A percentile compares a stretch with the other conserved stretches of the same genome.
phyloP scores from a whole-genome alignment of 2,113 vertebrate genomes.

The Chinchilla lanigera region DNA sequence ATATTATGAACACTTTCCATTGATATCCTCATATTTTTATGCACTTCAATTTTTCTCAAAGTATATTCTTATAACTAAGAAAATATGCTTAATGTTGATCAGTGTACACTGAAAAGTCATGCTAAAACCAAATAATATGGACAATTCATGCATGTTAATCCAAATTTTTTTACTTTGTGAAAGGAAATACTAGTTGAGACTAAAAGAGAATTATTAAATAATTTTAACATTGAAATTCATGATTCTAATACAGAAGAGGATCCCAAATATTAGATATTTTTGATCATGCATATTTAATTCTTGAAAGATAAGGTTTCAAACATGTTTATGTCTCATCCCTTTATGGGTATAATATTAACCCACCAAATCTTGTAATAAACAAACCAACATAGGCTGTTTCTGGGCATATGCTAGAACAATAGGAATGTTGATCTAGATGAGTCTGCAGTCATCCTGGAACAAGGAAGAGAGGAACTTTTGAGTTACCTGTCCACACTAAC shows the following conservation, averaged over 20 bases:
- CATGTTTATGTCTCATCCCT: slow-evolving; percentile 53
- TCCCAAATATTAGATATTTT: slow-evolving; percentile 66
- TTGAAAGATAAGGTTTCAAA: neutral
- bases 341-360: neutral
- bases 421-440: slow-evolving; percentile 66
- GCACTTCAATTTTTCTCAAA: neutral
- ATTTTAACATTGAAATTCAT: slow-evolving; percentile 60
- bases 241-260: slow-evolving; percentile 47
- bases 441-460: neutral
- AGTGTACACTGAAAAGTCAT: neutral
- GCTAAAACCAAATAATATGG: too few relatives aligned
- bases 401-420: neutral
- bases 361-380: slow-evolving; percentile 32
- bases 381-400: slow-evolving; percentile 34
- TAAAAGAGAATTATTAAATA: slow-evolving; percentile 6
- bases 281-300: slow-evolving; percentile 26
- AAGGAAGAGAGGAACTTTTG: slow-evolving; percentile 59
- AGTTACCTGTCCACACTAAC: neutral
- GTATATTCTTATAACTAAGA: neutral
- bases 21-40: neutral
- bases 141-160: neutral
- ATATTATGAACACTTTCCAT: neutral
- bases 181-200: neutral
- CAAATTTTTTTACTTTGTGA: neutral
- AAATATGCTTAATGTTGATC: neutral